These are phyloP conservation scores for Megathymus violae DNA, from an alignment of 1,140 invertebrate genomes.

Conservation along the genomic window DNA sequence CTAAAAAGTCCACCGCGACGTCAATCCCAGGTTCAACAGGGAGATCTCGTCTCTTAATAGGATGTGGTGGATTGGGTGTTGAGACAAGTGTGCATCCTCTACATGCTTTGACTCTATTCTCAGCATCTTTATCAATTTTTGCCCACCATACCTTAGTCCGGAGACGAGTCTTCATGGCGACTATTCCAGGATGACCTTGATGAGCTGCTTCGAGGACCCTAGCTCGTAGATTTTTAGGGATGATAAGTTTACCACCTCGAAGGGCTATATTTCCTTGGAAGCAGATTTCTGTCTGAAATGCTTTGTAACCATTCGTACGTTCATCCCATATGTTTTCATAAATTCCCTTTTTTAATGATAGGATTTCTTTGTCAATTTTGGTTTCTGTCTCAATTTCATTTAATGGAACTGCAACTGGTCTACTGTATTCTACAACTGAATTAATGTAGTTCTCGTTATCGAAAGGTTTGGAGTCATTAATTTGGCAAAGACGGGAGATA, in stretches of 20 bases:
- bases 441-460: too few relatives aligned
- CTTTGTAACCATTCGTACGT: background rate
- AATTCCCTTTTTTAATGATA: background rate
- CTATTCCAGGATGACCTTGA: background rate
- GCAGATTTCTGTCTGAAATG: background rate
- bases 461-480: too few relatives aligned
- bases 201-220: background rate
- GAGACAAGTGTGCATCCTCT: background rate
- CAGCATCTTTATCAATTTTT: constrained; percentile 1
- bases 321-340: background rate
- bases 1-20: background rate
- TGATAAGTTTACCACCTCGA: background rate
- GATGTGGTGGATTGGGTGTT: background rate
- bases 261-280: background rate
- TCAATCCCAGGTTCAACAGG: background rate
- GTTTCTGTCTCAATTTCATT: too few relatives aligned
- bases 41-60: background rate
- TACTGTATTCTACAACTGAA: background rate
- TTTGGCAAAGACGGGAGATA: too few relatives aligned
- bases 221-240: background rate
- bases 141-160: background rate
- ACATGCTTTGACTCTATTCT: background rate
- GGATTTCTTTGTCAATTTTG: too few relatives aligned
- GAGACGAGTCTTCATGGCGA: background rate
- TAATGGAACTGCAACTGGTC: constrained; percentile 1